Base-by-base conservation (phyloP, 1,140 invertebrate genomes). In the Charaxes varanes region DNA sequence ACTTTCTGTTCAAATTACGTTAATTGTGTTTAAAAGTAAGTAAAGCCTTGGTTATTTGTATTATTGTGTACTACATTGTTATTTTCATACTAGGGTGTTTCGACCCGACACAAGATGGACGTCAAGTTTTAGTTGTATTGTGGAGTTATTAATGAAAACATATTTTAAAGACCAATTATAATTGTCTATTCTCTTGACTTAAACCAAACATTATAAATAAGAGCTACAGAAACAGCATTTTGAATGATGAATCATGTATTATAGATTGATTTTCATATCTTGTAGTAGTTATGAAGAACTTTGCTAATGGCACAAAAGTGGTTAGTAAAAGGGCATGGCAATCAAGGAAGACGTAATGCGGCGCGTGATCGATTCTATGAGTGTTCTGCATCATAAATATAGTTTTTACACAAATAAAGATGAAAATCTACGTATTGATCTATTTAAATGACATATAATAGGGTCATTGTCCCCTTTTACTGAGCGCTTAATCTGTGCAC, bases 111-210 rank as follows among this genome's bases (percentile, higher is more conserved):
- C 74, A 80, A 77, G 73, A 77, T 80, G 76, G 76, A 76, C 76
- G 76, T 76, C 76, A 74, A 53, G 62, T n/a, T n/a, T n/a, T n/a
- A n/a, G n/a, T 50, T 56, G 45, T 62, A 65, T 69, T 66, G 65
- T 80, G 68, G 70, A 70, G 66, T 71, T 72, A 76, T 80, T 80
- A 77, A 65, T 76, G 77, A 80, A 77, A 71, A 32, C 32, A 44
- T 18, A 45, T 38, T 15, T 45, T 33, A 69, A 8, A 19, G 13
- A 34, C 11, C 21, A 7, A 14, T n/a, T n/a, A 28, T 28, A n/a
- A 28, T 2, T 6, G 21, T 23, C 2, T 23, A 14, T 3, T 14
- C n/a, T n/a, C n/a, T n/a, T n/a, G n/a, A n/a, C n/a, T n/a, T n/a
- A n/a, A n/a, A n/a, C n/a, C n/a, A n/a, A n/a, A n/a, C n/a, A n/a